phyloP scores from a whole-genome alignment of 2,113 vertebrate species.

The Macrotus californicus region DNA sequence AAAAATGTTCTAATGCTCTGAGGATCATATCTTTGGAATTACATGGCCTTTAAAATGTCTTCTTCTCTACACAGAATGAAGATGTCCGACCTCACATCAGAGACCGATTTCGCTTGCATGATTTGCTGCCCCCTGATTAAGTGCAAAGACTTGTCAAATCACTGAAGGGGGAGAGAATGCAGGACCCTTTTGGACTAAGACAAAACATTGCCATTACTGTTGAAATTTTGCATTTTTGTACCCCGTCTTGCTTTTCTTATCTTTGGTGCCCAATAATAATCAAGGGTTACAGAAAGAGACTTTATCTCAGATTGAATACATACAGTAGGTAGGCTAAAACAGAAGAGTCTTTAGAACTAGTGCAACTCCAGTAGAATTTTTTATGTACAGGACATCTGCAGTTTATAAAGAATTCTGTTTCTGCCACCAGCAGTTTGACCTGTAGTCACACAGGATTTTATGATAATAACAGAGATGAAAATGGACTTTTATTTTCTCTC shows the following conservation, averaged over 20 bases:
- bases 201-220: slow-evolving; percentile 95
- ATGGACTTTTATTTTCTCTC: slow-evolving; percentile 84
- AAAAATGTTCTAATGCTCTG: neutral
- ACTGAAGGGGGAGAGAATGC: slow-evolving; percentile 84
- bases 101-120: slow-evolving; percentile 98
- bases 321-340: slow-evolving; percentile 84
- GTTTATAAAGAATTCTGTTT: slow-evolving; percentile 88
- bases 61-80: slow-evolving; percentile 86
- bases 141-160: slow-evolving; percentile 71
- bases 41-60: neutral
- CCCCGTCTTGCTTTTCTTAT: slow-evolving; percentile 89
- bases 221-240: slow-evolving; percentile 88
- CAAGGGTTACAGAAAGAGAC: slow-evolving; percentile 84
- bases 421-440: slow-evolving; percentile 88
- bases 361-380: slow-evolving; percentile 79
- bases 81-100: slow-evolving; percentile 97
- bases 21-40: neutral
- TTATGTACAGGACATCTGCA: slow-evolving; percentile 84
- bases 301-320: slow-evolving; percentile 77
- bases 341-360: slow-evolving; percentile 86
- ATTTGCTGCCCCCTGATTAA: slow-evolving; percentile 97
- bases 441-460: slow-evolving; percentile 86
- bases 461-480: slow-evolving; percentile 86
- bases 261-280: slow-evolving; percentile 85
- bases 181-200: slow-evolving; percentile 90